Conservation (phyloP, 1,140 invertebrate genomes). For the Wasmannia auropunctata region DNA sequence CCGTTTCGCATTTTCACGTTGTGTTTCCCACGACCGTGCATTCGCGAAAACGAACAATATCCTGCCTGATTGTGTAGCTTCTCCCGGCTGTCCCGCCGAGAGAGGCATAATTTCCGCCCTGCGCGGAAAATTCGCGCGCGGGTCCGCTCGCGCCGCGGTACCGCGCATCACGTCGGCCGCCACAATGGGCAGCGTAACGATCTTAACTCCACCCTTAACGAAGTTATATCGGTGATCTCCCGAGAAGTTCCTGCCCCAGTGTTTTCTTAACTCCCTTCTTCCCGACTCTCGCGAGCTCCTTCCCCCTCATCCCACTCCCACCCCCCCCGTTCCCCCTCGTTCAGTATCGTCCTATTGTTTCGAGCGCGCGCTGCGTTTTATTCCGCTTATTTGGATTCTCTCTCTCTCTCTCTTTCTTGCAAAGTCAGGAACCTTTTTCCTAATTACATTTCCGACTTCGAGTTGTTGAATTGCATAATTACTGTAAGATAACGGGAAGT, state of each 20-base stretch:
- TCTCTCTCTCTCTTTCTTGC: not conserved
- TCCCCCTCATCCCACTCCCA: too few relatives aligned
- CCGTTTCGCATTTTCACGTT: not conserved
- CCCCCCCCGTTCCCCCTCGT: too few relatives aligned
- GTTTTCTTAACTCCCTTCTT: conserved; percentile 6
- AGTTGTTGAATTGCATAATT: conserved; percentile 35
- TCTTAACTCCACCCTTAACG: conserved; percentile 8
- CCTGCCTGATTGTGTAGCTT: conserved; percentile 43
- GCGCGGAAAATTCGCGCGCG: conserved; percentile 23
- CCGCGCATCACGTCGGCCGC: not conserved
- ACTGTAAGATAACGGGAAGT: conserved; percentile 13
- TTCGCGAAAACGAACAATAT: conserved; percentile 44
- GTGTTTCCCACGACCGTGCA: not conserved
- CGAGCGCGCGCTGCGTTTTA: not conserved
- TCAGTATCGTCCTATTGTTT: conserved; percentile 17
- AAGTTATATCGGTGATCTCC: conserved; percentile 30
- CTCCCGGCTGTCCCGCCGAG: not conserved
- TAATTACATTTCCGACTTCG: conserved; percentile 42
- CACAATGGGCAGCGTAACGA: conserved; percentile 12
- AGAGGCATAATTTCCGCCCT: conserved; percentile 45
- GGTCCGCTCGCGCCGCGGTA: too few relatives aligned
- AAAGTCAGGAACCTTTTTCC: conserved; percentile 34
- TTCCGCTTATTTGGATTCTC: conserved; percentile 43
- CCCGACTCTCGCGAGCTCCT: too few relatives aligned
- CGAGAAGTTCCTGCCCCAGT: not conserved